phyloP scores from a whole-genome alignment of 1,140 invertebrate genomes.

The Penaeus indicus region DNA sequence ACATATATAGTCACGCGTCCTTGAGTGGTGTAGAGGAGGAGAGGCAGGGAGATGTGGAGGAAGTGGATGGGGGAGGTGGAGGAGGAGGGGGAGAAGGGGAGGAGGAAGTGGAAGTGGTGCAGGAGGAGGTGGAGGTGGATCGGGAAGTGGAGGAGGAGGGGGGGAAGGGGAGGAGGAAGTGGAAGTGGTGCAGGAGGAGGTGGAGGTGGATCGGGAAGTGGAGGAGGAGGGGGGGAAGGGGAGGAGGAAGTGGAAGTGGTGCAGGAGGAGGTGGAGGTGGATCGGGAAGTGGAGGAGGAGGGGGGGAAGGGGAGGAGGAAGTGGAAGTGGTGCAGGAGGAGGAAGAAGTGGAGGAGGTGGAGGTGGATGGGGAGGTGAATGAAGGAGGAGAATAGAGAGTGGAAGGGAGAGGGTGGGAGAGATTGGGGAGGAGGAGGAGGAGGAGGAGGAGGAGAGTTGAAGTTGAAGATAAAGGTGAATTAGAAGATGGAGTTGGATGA shows the following conservation, averaged over 20 bases:
- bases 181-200: too few relatives aligned
- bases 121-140: too few relatives aligned
- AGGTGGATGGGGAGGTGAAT: neutral
- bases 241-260: too few relatives aligned
- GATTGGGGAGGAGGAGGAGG: neutral
- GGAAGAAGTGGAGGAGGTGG: conserved; percentile 2
- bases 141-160: too few relatives aligned
- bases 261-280: too few relatives aligned
- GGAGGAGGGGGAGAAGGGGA: too few relatives aligned
- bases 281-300: neutral
- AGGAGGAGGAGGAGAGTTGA: neutral
- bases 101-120: neutral
- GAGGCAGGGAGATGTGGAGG: neutral
- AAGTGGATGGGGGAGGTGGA: neutral
- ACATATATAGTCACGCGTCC: conserved; percentile 8
- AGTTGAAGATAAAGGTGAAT: neutral
- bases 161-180: too few relatives aligned
- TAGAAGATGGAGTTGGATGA: neutral
- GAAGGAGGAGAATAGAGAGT: neutral
- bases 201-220: too few relatives aligned
- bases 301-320: neutral
- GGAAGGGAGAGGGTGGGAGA: neutral
- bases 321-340: neutral
- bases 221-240: too few relatives aligned
- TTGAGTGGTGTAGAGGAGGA: neutral